A percentile compares a stretch with the other conserved stretches of the same genome.
phyloP scores from a whole-genome alignment of 2,888 invertebrate genomes.

The Harpalus rubripes region DNA sequence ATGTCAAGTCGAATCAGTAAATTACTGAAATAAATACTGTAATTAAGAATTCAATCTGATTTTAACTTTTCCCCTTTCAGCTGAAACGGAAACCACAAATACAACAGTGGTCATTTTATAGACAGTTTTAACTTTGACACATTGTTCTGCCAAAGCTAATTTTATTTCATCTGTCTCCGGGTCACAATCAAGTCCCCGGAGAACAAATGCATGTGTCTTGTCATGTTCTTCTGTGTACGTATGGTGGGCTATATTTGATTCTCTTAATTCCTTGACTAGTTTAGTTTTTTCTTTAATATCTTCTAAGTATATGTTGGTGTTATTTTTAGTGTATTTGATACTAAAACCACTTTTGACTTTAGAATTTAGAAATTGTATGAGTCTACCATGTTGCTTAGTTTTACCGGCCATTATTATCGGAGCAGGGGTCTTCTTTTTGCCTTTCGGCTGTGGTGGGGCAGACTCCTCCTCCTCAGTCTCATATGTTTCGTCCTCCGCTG shows the following conservation, averaged over 20 bases:
- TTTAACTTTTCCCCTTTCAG: too few species aligned
- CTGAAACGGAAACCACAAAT: too few species aligned
- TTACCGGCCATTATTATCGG: not conserved
- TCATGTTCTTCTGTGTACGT: not conserved
- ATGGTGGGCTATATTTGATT: not conserved
- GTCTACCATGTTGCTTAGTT: not conserved
- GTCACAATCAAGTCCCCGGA: not conserved
- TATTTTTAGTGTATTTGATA: conserved; percentile 6
- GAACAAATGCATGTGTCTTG: conserved; percentile 1
- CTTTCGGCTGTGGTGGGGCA: not conserved
- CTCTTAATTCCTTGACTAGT: not conserved
- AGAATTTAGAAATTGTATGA: not conserved
- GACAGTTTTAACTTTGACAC: not conserved
- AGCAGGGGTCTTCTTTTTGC: not conserved
- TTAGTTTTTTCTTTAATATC: not conserved
- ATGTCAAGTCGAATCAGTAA: too few species aligned
- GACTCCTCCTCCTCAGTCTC: too few species aligned
- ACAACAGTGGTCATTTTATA: not conserved
- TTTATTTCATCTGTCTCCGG: not conserved
- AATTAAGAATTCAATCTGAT: too few species aligned
- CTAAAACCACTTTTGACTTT: not conserved
- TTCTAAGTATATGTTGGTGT: not conserved
- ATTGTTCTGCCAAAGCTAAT: not conserved
- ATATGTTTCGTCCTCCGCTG: too few species aligned
- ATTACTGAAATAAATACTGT: too few species aligned